phyloP scores from a whole-genome alignment of 2,113 vertebrate species.

The Emydura subglobosa region DNA sequence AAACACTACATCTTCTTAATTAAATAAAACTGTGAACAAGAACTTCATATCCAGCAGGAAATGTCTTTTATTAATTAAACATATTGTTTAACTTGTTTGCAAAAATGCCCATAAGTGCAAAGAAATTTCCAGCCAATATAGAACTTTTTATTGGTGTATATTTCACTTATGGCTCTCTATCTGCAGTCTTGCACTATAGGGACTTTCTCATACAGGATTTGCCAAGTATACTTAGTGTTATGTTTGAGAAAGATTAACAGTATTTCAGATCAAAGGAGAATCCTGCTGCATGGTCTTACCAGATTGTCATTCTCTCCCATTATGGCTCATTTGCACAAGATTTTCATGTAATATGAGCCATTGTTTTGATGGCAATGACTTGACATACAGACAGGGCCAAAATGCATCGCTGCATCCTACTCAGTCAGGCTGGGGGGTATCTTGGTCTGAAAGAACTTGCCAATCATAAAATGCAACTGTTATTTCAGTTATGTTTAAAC shows the following conservation, averaged over 20 bases:
- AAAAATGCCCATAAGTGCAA: conserved; percentile 15
- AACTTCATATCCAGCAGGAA: conserved; percentile 48
- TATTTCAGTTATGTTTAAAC: conserved; percentile 60
- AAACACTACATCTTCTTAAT: conserved; percentile 65
- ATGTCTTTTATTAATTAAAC: conserved; percentile 72
- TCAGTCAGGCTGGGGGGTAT: conserved; percentile 69
- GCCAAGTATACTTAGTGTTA: conserved; percentile 77
- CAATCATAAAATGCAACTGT: conserved; percentile 81
- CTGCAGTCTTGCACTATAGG: conserved; percentile 39
- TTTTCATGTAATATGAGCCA: conserved; percentile 90
- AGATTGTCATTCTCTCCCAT: conserved; percentile 88
- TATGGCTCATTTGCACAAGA: conserved; percentile 87
- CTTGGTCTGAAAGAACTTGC: conserved; percentile 76
- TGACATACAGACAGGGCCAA: conserved; percentile 82
- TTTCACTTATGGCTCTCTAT: conserved; percentile 60
- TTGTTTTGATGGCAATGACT: conserved; percentile 86
- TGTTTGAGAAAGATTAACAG: conserved; percentile 85
- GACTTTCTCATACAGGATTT: conserved; percentile 79
- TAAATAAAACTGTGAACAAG: conserved; percentile 57
- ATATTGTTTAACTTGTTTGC: conserved; percentile 48
- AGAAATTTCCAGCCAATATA: conserved; percentile 37
- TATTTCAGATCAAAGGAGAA: conserved; percentile 90
- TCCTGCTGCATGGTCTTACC: conserved; percentile 86
- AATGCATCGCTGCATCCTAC: conserved; percentile 68
- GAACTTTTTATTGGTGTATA: conserved; percentile 51